Evolutionary conservation across 2,113 vertebrate species (phyloP), one percentile per base, ranked within the genome.

Genomic region (Labeo catla): DNA sequence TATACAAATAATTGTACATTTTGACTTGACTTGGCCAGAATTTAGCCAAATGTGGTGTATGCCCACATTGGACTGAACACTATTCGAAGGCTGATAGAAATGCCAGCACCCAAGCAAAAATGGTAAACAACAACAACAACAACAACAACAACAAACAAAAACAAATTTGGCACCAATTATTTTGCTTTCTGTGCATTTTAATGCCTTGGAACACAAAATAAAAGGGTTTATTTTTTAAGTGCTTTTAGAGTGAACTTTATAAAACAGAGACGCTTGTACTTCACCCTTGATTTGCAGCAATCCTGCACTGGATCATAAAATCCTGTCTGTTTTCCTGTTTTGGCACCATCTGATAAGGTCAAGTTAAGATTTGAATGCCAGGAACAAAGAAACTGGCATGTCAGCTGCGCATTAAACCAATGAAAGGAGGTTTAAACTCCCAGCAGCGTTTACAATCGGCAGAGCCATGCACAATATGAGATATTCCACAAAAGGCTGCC

Each of bases 401-500:
- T 36, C 76, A 36, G 61, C 57, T 74, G 87, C 84, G 82, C 43
- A 77, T 65, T 47, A 57, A 84, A 86, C 63, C 12, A 49, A n/a
- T 47, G n/a, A 74, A 76, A 61, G 73, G 76, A 36, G 54, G 70
- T 86, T 23, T 73, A 86, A 87, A 72, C 43, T 43, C 11, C 10
- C 66, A 39, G 70, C 70, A 81, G 50, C 45, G 81, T 80, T 84
- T 68, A 83, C 68, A 72, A 79, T 19, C 85, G 61, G 59, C 78
- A 76, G 39, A 74, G 49, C 12, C 47, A 15, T 34, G 65, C 74
- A 77, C 57, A 21, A 59, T 63, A 23, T 88, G 59, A 89, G 85
- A 90, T 84, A 83, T 73, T 34, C 36, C 6, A 65, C 39, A 82
- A 74, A 86, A 90, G 79, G 83, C 84, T 73, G 59, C 34, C 79